Evolutionary conservation across 2,888 invertebrate species (phyloP).

Genomic region (Melanostoma mellinum): DNA sequence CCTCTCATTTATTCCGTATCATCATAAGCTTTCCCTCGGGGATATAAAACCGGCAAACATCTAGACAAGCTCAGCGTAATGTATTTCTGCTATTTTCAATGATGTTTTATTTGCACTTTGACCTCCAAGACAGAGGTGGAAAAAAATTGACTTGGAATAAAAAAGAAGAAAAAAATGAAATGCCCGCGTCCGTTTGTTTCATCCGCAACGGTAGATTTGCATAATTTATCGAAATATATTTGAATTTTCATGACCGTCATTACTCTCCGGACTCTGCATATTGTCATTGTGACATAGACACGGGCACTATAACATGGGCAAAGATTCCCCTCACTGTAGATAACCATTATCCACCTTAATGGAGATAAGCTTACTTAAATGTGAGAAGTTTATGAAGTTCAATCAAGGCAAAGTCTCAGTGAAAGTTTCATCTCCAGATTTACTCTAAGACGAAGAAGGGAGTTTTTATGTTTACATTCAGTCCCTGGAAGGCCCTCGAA

Average conservation of each 20-base stretch:
- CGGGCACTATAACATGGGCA: neutral
- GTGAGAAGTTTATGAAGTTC: too few species aligned
- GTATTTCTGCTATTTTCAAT: neutral
- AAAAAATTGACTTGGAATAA: neutral
- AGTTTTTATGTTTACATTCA: too few species aligned
- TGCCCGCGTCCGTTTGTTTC: too few species aligned
- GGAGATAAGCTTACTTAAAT: too few species aligned
- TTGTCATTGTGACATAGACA: neutral
- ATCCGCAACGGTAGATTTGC: slow-evolving; percentile 35
- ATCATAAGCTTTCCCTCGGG: neutral
- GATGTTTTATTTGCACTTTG: neutral
- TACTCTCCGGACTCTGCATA: neutral
- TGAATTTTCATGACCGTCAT: slow-evolving; percentile 37
- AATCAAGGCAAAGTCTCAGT: too few species aligned
- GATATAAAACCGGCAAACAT: neutral
- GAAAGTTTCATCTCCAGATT: too few species aligned
- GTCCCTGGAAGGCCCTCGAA: too few species aligned
- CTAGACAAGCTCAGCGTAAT: neutral
- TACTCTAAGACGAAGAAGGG: too few species aligned
- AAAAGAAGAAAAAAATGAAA: neutral
- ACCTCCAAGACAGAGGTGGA: neutral
- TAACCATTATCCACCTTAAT: too few species aligned
- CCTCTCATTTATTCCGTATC: neutral
- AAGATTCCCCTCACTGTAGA: neutral
- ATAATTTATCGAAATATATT: slow-evolving; percentile 58